These are phyloP conservation scores for Festucalex cinctus DNA, from an alignment of 2,113 vertebrate genomes.

Conservation along the genomic window DNA sequence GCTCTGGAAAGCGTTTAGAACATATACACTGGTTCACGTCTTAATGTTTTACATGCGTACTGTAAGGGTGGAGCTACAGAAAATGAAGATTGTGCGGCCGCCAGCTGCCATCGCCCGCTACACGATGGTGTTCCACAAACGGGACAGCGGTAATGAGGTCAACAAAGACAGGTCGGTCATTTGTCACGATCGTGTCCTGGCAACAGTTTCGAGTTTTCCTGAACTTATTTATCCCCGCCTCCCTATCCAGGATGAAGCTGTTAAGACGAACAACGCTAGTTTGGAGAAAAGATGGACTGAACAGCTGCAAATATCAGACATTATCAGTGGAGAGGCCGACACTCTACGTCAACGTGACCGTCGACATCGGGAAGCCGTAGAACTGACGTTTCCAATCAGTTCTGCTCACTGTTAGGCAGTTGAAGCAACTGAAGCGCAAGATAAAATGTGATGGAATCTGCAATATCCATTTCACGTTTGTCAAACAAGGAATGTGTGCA, in stretches of 20 bases:
- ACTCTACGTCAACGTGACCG: conserved; percentile 88
- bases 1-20: neutral
- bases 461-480: neutral
- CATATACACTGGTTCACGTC: neutral
- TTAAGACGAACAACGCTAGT: conserved; percentile 75
- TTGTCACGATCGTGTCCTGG: neutral
- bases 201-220: neutral
- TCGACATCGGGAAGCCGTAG: conserved; percentile 76
- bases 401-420: neutral
- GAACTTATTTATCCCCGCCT: neutral
- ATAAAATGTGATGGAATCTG: neutral
- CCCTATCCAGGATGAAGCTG: conserved; percentile 80
- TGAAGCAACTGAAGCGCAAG: neutral
- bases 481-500: neutral
- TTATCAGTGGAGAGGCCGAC: conserved; percentile 78
- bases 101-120: conserved; percentile 81
- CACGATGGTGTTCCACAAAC: conserved; percentile 93
- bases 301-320: conserved; percentile 82
- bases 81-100: conserved; percentile 85
- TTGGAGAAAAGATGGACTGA: conserved; percentile 88
- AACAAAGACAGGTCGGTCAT: conserved; percentile 82
- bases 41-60: neutral
- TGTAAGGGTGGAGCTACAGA: conserved; percentile 85
- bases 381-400: conserved; percentile 38
- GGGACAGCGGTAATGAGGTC: conserved; percentile 87